Conservation (phyloP, 2,888 invertebrate species). For the Thelaira solivaga region DNA sequence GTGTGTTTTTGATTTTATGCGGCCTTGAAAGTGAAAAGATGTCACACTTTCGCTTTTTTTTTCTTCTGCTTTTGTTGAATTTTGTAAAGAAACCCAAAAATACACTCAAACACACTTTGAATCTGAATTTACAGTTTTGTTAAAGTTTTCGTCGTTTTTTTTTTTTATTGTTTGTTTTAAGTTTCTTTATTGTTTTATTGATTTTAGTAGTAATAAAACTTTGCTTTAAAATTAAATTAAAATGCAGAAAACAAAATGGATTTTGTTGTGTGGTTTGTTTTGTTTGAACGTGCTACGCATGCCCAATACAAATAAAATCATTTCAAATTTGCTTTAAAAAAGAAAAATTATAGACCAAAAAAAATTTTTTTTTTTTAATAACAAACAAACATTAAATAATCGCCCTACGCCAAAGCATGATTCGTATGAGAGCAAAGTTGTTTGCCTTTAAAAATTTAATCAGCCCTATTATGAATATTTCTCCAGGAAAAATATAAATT, state of each 20-base stretch:
- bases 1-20: conserved; percentile 43
- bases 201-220: conserved; percentile 7
- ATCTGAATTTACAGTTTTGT: too few relatives aligned
- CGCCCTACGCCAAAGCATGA: too few relatives aligned
- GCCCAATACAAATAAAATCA: conserved; percentile 2
- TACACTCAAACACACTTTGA: neutral
- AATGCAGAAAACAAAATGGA: conserved; percentile 6
- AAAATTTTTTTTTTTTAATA: neutral
- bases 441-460: too few relatives aligned
- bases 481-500: too few relatives aligned
- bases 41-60: conserved; percentile 71
- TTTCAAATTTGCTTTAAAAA: too few relatives aligned
- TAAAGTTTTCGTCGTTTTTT: too few relatives aligned
- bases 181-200: conserved; percentile 21
- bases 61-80: too few relatives aligned
- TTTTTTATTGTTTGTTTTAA: too few relatives aligned
- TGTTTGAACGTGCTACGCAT: conserved; percentile 43
- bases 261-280: neutral
- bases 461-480: too few relatives aligned
- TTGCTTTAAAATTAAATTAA: neutral
- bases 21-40: conserved; percentile 76
- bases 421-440: too few relatives aligned
- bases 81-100: conserved; percentile 22
- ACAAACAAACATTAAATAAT: neutral
- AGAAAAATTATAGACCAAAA: neutral